A percentile compares a stretch with the other conserved stretches of the same genome.
Evolutionary conservation across 2,888 invertebrate species (phyloP).

Genomic region (Euplagia quadripunctaria): DNA sequence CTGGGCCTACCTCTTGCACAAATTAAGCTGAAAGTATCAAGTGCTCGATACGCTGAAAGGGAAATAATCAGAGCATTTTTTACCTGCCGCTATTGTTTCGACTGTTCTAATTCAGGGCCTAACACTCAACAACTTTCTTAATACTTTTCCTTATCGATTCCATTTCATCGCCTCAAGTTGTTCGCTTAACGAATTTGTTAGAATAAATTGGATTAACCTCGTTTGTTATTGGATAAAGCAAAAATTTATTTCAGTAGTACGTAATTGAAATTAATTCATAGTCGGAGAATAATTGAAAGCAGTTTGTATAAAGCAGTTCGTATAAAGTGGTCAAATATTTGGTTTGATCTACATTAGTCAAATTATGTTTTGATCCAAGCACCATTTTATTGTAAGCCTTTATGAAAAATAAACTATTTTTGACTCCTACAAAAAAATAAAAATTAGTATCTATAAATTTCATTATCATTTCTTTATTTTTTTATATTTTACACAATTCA

Average conservation of each 20-base stretch:
- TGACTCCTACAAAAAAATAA: too few relatives aligned
- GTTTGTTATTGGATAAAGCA: constrained; percentile 11
- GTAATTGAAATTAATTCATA: constrained; percentile 2
- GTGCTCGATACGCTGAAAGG: not conserved
- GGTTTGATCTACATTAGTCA: not conserved
- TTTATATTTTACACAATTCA: too few relatives aligned
- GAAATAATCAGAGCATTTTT: not conserved
- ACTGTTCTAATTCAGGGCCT: not conserved
- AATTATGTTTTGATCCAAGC: not conserved
- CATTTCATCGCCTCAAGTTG: constrained; percentile 18
- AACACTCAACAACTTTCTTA: constrained; percentile 7
- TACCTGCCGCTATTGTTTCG: not conserved
- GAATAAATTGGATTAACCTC: constrained; percentile 12
- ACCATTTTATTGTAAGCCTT: not conserved
- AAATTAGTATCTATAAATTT: too few relatives aligned
- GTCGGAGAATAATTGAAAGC: not conserved
- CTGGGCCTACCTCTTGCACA: not conserved
- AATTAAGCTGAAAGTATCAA: not conserved
- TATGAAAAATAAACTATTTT: too few relatives aligned
- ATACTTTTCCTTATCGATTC: constrained; percentile 9
- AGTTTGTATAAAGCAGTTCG: not conserved
- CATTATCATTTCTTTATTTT: too few relatives aligned
- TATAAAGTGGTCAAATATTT: not conserved
- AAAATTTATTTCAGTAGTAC: constrained; percentile 11
- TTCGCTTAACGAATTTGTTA: constrained; percentile 14